Conservation (phyloP, 1,140 invertebrate species). For the Drosophila mauritiana region DNA sequence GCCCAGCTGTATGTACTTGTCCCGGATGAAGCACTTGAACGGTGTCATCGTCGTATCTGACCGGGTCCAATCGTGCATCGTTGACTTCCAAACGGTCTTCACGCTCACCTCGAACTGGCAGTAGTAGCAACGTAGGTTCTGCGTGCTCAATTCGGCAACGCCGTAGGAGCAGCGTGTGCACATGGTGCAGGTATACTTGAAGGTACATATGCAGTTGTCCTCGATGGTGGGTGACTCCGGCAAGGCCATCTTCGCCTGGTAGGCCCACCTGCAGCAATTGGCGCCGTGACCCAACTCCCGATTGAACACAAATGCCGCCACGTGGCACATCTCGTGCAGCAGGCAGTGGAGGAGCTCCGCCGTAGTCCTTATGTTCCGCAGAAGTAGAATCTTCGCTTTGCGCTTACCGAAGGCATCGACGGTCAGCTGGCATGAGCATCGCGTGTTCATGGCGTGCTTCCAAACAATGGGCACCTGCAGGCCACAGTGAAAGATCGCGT, state of each 20-base stretch:
- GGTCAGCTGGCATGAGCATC: slow-evolving; percentile 20
- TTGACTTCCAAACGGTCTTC: neutral
- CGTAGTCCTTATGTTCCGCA: slow-evolving; percentile 68
- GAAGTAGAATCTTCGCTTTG: slow-evolving; percentile 26
- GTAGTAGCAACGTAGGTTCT: slow-evolving; percentile 54
- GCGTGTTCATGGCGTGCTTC: slow-evolving; percentile 12
- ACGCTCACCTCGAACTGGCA: slow-evolving; percentile 60
- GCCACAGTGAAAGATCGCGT: slow-evolving; percentile 58
- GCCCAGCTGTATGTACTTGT: slow-evolving; percentile 29
- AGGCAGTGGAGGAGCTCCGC: slow-evolving; percentile 88
- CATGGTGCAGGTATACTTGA: slow-evolving; percentile 52
- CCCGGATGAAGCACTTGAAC: slow-evolving; percentile 46
- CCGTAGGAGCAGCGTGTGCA: slow-evolving; percentile 50
- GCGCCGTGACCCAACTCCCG: slow-evolving; percentile 90
- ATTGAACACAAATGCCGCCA: slow-evolving; percentile 93
- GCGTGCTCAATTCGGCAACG: slow-evolving; percentile 22
- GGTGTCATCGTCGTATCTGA: slow-evolving; percentile 33
- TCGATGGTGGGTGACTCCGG: slow-evolving; percentile 43
- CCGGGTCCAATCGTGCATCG: slow-evolving; percentile 21
- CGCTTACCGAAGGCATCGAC: slow-evolving; percentile 31
- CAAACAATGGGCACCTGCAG: slow-evolving; percentile 34
- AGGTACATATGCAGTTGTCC: slow-evolving; percentile 27
- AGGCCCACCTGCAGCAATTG: slow-evolving; percentile 87
- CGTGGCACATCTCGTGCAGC: slow-evolving; percentile 96
- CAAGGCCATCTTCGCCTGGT: slow-evolving; percentile 49